These are phyloP conservation scores for Batillaria attramentaria DNA, from an alignment of 1,140 invertebrate genomes.

Conservation along the genomic window DNA sequence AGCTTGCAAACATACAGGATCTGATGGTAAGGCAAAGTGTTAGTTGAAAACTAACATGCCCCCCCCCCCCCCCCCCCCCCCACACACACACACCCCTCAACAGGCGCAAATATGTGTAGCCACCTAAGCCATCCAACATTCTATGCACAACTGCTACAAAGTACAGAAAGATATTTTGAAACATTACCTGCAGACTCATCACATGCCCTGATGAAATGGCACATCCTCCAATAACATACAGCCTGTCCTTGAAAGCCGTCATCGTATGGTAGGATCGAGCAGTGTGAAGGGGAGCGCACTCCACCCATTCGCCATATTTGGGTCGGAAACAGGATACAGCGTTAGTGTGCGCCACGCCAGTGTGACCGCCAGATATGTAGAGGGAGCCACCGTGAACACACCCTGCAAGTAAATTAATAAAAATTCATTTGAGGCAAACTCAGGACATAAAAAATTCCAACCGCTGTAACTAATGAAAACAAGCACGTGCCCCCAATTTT, in stretches of 20 bases:
- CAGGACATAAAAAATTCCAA: not conserved
- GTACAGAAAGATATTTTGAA: not conserved
- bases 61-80: too few species aligned
- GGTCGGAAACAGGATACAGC: slow-evolving; percentile 29
- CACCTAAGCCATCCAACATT: too few species aligned
- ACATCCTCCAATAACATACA: slow-evolving; percentile 42
- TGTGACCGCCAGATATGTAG: slow-evolving; percentile 44
- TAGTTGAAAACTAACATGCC: too few species aligned
- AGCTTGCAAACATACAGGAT: too few species aligned
- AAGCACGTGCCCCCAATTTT: not conserved
- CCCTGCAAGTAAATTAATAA: slow-evolving; percentile 25
- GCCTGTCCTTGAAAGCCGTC: slow-evolving; percentile 28
- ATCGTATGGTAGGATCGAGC: slow-evolving; percentile 38
- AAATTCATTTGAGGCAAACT: not conserved
- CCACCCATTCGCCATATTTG: slow-evolving; percentile 23
- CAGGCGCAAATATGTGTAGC: too few species aligned
- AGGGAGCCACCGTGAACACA: slow-evolving; percentile 38
- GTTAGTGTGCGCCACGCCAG: slow-evolving; percentile 29
- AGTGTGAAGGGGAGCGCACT: slow-evolving; percentile 24
- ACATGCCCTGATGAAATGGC: slow-evolving; percentile 10
- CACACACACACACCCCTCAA: too few species aligned
- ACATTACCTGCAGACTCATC: slow-evolving; percentile 27
- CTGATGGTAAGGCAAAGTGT: too few species aligned
- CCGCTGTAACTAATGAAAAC: not conserved
- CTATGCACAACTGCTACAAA: too few species aligned